Percentiles rank a stretch among this genome's conserved stretches.
Conservation (phyloP, 2,113 vertebrate species). For the Craseonycteris thonglongyai region DNA sequence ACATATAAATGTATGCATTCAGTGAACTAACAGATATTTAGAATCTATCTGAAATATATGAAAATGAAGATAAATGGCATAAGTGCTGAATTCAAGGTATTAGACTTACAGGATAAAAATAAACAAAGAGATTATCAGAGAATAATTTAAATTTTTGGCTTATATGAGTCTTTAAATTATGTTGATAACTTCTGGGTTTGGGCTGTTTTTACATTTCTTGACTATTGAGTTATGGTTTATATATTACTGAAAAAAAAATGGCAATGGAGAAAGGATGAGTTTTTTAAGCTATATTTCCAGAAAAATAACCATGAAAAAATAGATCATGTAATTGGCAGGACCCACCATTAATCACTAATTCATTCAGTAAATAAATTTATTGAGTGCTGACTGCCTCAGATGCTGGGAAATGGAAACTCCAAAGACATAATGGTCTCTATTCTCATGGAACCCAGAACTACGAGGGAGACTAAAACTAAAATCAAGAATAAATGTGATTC, state of each 20-base stretch:
- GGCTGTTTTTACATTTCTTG: not conserved
- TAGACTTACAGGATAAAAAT: not conserved
- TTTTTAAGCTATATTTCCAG: not conserved
- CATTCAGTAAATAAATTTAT: not conserved
- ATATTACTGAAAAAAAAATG: not conserved
- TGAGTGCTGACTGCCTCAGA: not conserved
- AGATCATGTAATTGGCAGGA: not conserved
- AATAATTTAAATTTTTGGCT: not conserved
- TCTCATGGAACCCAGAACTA: not conserved
- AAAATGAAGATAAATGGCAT: not conserved
- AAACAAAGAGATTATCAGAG: not conserved
- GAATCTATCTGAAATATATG: not conserved
- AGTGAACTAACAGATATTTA: not conserved
- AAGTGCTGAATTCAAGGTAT: not conserved
- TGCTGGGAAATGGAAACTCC: not conserved
- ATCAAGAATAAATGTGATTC: not conserved
- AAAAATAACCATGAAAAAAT: not conserved
- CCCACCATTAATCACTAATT: not conserved
- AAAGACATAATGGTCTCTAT: not conserved
- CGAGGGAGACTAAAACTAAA: not conserved
- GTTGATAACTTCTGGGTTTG: not conserved
- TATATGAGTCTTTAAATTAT: not conserved
- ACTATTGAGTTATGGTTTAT: not conserved
- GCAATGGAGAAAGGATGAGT: accelerated
- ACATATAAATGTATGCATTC: not conserved